phyloP scores from a whole-genome alignment of 1,140 invertebrate species.

The Apis cerana region DNA sequence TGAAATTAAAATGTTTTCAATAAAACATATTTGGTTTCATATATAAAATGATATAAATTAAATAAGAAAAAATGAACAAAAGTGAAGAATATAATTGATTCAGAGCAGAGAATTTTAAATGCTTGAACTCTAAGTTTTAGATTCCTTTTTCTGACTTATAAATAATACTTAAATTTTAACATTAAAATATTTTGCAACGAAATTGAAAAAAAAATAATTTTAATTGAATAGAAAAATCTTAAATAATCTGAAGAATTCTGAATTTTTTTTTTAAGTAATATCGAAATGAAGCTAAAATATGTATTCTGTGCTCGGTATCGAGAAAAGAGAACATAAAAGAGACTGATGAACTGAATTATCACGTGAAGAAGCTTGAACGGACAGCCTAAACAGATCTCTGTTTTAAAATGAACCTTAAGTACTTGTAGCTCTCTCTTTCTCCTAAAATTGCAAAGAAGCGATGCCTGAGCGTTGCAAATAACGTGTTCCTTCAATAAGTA shows the following conservation, averaged over 20 bases:
- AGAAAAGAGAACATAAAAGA: not conserved
- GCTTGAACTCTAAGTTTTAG: not conserved
- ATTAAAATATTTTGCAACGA: not conserved
- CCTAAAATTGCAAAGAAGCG: not conserved
- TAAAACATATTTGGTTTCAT: not conserved
- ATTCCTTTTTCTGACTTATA: not conserved
- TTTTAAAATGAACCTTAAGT: constrained; percentile 34
- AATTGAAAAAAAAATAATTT: not conserved
- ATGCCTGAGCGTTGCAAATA: not conserved
- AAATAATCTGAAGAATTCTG: not conserved
- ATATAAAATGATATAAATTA: not conserved
- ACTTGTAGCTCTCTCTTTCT: constrained; percentile 39
- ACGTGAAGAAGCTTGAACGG: not conserved
- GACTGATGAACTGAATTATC: not conserved
- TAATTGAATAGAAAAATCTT: not conserved
- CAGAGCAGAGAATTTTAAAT: not conserved
- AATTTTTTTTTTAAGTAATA: not conserved
- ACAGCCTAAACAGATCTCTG: not conserved
- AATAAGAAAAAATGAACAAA: not conserved
- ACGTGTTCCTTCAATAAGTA: not conserved
- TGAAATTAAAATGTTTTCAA: not conserved
- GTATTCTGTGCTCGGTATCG: constrained; percentile 3
- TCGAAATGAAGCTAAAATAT: not conserved
- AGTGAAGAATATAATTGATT: not conserved
- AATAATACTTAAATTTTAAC: not conserved